Percentiles rank a stretch among this genome's conserved stretches.
Conservation (phyloP, 2,888 invertebrate genomes). For the Entomobrya proxima region DNA sequence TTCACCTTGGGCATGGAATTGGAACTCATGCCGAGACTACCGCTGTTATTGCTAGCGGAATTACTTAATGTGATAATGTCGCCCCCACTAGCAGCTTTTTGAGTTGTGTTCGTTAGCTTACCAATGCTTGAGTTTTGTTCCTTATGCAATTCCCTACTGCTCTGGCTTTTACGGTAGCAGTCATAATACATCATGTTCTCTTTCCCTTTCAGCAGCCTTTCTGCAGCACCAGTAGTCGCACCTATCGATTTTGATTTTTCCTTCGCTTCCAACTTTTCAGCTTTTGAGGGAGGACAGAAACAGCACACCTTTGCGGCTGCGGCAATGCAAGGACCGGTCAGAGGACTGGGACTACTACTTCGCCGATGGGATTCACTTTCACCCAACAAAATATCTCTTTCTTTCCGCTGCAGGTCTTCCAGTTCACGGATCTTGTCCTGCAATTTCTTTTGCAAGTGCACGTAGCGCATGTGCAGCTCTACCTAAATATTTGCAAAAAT, state of each 20-base stretch:
- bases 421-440: constrained; percentile 91
- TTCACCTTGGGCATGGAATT: constrained; percentile 78
- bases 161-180: constrained; percentile 74
- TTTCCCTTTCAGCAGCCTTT: constrained; percentile 52
- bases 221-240: constrained; percentile 47
- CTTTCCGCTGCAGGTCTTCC: constrained; percentile 87
- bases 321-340: constrained; percentile 71
- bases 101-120: constrained; percentile 35
- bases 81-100: constrained; percentile 60
- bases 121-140: constrained; percentile 58
- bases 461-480: constrained; percentile 94
- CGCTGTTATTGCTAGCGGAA: background rate
- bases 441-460: constrained; percentile 89
- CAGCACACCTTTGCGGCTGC: constrained; percentile 73
- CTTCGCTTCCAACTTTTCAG: constrained; percentile 68
- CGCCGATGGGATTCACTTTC: constrained; percentile 65
- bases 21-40: constrained; percentile 77
- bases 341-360: constrained; percentile 63
- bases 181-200: constrained; percentile 71
- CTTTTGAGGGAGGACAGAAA: constrained; percentile 72
- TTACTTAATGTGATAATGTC: constrained; percentile 49
- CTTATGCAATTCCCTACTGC: constrained; percentile 71
- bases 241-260: constrained; percentile 73
- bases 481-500: constrained; percentile 79
- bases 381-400: constrained; percentile 83